phyloP scores from a whole-genome alignment of 2,113 vertebrate species.

The Aphyosemion australe region DNA sequence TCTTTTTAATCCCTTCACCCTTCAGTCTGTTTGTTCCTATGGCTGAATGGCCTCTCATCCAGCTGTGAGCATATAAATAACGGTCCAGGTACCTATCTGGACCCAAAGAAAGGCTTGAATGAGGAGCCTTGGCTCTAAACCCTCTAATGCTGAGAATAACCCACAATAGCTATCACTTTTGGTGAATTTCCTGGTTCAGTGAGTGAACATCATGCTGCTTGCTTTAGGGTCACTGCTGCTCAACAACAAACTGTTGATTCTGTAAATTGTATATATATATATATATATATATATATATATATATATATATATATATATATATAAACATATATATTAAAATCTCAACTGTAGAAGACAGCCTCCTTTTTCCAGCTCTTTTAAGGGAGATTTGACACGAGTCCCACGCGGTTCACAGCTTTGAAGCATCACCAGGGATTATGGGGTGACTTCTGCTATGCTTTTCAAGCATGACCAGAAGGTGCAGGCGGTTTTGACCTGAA shows the following conservation, averaged over 20 bases:
- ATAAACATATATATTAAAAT: constrained; percentile 11
- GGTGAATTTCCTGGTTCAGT: constrained; percentile 28
- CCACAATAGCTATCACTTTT: constrained; percentile 42
- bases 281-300: too few species aligned
- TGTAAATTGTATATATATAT: too few species aligned
- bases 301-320: too few species aligned
- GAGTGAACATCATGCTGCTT: constrained; percentile 15
- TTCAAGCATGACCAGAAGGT: constrained; percentile 59
- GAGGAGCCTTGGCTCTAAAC: constrained; percentile 17
- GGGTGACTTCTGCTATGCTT: constrained; percentile 61
- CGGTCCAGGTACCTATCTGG: constrained; percentile 60
- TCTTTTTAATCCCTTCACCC: constrained; percentile 28
- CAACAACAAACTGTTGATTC: constrained; percentile 38
- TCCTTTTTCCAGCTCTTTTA: constrained; percentile 17
- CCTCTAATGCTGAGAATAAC: constrained; percentile 25
- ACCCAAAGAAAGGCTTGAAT: constrained; percentile 45
- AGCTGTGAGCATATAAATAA: constrained; percentile 44
- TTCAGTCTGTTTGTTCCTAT: constrained; percentile 27
- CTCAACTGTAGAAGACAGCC: background rate
- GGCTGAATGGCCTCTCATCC: constrained; percentile 42
- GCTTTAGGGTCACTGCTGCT: constrained; percentile 5
- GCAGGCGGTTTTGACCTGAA: constrained; percentile 57
- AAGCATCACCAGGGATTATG: constrained; percentile 50
- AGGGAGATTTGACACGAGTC: constrained; percentile 44
- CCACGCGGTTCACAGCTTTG: constrained; percentile 39